A percentile compares a stretch with the other conserved stretches of the same genome.
phyloP scores from a whole-genome alignment of 1,140 invertebrate species.

The Ips nitidus region DNA sequence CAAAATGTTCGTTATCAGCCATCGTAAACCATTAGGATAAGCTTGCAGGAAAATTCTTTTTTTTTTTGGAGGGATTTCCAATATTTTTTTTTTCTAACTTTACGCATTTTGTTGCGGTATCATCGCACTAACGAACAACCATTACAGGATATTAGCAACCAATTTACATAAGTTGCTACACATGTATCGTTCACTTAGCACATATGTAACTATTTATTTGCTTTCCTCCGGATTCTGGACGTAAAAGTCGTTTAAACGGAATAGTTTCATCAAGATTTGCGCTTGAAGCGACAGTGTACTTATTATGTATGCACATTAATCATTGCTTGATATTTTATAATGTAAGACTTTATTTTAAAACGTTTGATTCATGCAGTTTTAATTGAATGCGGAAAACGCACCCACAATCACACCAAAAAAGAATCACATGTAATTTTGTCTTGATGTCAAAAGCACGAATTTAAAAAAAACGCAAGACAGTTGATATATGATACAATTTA shows the following conservation, averaged over 20 bases:
- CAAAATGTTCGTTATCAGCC: constrained; percentile 29
- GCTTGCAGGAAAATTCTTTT: no score
- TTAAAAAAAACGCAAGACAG: no score
- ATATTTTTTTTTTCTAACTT: background rate
- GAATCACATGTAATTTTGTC: no score
- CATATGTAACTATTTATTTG: constrained; percentile 21
- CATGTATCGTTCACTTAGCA: background rate
- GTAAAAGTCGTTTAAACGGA: constrained; percentile 10
- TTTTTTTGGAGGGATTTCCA: background rate
- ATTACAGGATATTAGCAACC: background rate
- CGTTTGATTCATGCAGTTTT: constrained; percentile 15
- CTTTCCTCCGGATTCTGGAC: background rate
- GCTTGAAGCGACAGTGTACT: background rate
- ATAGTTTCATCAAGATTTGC: constrained; percentile 6
- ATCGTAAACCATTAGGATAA: background rate
- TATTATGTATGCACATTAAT: constrained; percentile 11
- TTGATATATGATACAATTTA: no score
- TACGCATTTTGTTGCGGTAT: no score
- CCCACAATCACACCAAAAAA: background rate
- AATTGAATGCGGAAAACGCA: constrained; percentile 2
- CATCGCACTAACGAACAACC: no score
- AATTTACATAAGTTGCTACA: background rate
- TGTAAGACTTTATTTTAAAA: background rate
- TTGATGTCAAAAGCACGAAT: no score
- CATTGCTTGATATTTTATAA: background rate